A percentile compares a stretch with the other conserved stretches of the same genome.
Evolutionary conservation across 2,797 vertebrate genomes (phyloP).

Genomic region (Sandelia bainsii): DNA sequence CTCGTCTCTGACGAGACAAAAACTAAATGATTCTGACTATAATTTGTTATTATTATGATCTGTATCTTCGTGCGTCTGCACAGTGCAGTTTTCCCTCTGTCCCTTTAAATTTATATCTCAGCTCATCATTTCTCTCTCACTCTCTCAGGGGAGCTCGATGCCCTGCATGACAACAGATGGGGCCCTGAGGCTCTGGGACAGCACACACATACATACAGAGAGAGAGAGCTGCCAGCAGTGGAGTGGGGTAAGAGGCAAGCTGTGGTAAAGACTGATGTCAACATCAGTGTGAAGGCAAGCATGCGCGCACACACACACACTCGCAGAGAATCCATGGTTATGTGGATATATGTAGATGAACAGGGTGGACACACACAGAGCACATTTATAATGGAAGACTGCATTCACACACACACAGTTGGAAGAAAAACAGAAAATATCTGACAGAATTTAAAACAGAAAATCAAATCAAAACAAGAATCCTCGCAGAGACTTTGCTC

Average conservation of each 20-base stretch:
- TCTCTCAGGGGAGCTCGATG: slow-evolving; percentile 70
- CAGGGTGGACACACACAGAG: slow-evolving; percentile 17
- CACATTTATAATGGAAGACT: slow-evolving; percentile 33
- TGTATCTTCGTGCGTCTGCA: slow-evolving; percentile 6
- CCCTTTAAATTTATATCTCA: slow-evolving; percentile 68
- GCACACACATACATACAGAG: slow-evolving; percentile 43
- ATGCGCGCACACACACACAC: slow-evolving; percentile 19
- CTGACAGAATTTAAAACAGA: slow-evolving; percentile 36
- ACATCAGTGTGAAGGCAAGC: slow-evolving; percentile 53
- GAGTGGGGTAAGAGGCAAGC: slow-evolving; percentile 31
- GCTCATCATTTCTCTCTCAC: slow-evolving; percentile 55
- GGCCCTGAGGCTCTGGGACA: slow-evolving; percentile 77
- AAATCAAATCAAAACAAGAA: slow-evolving; percentile 36
- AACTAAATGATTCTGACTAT: neutral
- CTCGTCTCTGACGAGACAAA: neutral
- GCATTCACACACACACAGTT: slow-evolving; percentile 11
- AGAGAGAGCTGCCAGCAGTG: slow-evolving; percentile 37
- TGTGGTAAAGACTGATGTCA: slow-evolving; percentile 64
- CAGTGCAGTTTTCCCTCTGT: slow-evolving; percentile 38
- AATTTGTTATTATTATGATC: slow-evolving; percentile 16
- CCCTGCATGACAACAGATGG: slow-evolving; percentile 80
- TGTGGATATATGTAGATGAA: slow-evolving; percentile 30
- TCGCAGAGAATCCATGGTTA: slow-evolving; percentile 1
- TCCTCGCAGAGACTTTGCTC: slow-evolving; percentile 10
- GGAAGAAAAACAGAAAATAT: slow-evolving; percentile 23